phyloP scores from a whole-genome alignment of 2,797 vertebrate genomes.

The Labroides dimidiatus region DNA sequence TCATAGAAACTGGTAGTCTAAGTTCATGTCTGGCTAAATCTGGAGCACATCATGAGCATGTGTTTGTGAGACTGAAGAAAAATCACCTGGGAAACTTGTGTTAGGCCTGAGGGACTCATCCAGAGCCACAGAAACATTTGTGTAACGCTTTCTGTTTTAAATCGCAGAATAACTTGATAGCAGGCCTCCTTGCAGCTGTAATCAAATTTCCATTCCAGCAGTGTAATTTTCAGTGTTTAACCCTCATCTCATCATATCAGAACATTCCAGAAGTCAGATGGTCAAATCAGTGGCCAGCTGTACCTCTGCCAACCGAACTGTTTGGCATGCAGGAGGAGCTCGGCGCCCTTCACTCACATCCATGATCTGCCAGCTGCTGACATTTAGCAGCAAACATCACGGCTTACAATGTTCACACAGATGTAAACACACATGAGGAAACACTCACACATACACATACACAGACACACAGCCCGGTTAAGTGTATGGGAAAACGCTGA shows the following conservation, averaged over 20 bases:
- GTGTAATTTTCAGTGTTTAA: slow-evolving; percentile 4
- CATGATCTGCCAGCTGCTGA: slow-evolving; percentile 48
- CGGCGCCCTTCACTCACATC: slow-evolving; percentile 9
- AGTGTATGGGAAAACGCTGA: slow-evolving; percentile 20
- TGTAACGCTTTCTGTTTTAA: background rate
- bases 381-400: slow-evolving; percentile 57
- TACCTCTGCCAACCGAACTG: slow-evolving; percentile 30
- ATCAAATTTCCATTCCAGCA: background rate
- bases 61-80: background rate
- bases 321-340: slow-evolving; percentile 42
- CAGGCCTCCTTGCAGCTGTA: background rate
- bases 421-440: slow-evolving; percentile 39
- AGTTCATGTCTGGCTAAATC: no score
- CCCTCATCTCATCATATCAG: slow-evolving; percentile 16
- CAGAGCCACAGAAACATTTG: background rate
- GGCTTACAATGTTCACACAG: slow-evolving; percentile 34
- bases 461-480: slow-evolving; percentile 29
- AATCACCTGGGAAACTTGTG: background rate
- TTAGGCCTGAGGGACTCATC: background rate
- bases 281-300: slow-evolving; percentile 14
- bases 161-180: background rate
- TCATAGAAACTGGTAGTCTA: no score
- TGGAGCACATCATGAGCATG: no score
- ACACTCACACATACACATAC: slow-evolving; percentile 14
- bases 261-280: slow-evolving; percentile 24